Evolutionary conservation across 2,797 vertebrate species (phyloP).

Genomic region (Girardinus metallicus): DNA sequence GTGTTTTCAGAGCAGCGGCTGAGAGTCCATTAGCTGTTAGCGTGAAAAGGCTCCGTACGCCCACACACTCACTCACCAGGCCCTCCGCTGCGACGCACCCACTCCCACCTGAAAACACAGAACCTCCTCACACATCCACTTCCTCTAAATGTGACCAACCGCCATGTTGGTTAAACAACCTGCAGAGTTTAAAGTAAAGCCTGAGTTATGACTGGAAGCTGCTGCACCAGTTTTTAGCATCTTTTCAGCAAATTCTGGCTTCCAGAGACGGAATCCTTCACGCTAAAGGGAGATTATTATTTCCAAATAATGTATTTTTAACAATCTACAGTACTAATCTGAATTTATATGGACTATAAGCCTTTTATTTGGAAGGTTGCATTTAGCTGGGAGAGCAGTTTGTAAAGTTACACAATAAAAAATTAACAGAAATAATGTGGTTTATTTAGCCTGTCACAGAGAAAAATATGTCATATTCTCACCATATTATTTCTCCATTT

Average conservation of each 20-base stretch:
- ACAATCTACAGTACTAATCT: background rate
- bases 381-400: too few species aligned
- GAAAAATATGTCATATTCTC: too few species aligned
- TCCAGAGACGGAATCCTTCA: too few species aligned
- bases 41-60: constrained; percentile 32
- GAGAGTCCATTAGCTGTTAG: constrained; percentile 49
- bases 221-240: too few species aligned
- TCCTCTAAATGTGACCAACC: background rate
- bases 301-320: background rate
- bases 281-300: background rate
- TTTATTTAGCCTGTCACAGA: too few species aligned
- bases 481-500: too few species aligned
- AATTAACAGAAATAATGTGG: too few species aligned
- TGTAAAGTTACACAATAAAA: too few species aligned
- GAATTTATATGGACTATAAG: background rate
- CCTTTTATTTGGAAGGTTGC: too few species aligned
- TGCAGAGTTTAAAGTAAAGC: background rate
- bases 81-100: constrained; percentile 5
- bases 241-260: too few species aligned
- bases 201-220: background rate
- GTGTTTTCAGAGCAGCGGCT: constrained; percentile 30
- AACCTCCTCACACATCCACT: constrained; percentile 8
- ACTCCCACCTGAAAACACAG: constrained; percentile 15
- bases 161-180: background rate
- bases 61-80: constrained; percentile 33